Evolutionary conservation across 2,113 vertebrate species (phyloP), one percentile per base, ranked within the genome.

Genomic region (Vimba vimba): DNA sequence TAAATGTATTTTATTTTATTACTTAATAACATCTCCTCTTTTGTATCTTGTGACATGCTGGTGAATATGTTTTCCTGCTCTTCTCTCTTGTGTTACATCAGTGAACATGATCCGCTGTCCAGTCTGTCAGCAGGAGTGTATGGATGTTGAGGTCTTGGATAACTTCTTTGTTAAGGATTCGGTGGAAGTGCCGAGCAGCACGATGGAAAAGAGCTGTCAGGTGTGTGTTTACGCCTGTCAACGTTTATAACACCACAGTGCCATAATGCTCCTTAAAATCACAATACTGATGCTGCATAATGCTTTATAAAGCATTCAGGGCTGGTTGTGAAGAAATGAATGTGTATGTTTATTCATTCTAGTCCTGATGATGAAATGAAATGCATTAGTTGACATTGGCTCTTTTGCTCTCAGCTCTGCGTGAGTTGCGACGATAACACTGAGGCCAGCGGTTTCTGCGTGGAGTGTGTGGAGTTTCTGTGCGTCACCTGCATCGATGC

Each of bases 121-220:
- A 39, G 96, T 98, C 80, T 99, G 98, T 92, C 95, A 95, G 87
- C 98, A 99, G 92, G 97, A 99, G 90, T 99, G 97, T 93, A 96
- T 97, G 90, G 97, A 99, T 89, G 95, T 97, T 91, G 97, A 99
- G 81, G 96, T 99, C 84, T 94, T 99, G 93, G 98, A 99, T 90
- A 99, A 99, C 89, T 97, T 97, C 93, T 99, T 99, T 93, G 98
- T 99, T 88, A 98, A 98, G 89, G 98, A 99, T 93, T 97, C 97
- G 27, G 96, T 96, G 62, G 98, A 99, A 88, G 96, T 99, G 89
- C 98, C 98, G 55, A 99, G 97, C 95, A 99, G 98, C 94, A 99
- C 98, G 2, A 97, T 99, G 91, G 98, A 99, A 91, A 99, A 99
- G 92, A 97, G 95, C 90, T 97, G 96, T 92, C 98, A 99, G 97